These are phyloP conservation scores for Athalia rosae DNA, from an alignment of 2,888 invertebrate species.

Conservation along the genomic window DNA sequence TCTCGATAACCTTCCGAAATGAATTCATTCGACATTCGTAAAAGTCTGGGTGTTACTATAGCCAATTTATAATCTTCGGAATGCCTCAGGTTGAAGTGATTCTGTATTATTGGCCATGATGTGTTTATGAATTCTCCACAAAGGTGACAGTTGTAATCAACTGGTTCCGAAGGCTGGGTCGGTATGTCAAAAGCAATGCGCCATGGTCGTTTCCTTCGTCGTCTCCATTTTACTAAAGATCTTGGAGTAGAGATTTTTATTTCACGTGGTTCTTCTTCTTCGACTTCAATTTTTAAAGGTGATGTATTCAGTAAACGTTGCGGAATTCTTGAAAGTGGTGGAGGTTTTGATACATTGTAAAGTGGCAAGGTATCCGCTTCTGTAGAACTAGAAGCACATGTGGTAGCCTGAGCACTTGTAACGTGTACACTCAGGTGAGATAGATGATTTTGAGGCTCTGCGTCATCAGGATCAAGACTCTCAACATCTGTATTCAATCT, in stretches of 20 bases:
- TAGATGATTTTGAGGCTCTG: not conserved
- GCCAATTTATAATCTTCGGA: constrained; percentile 58
- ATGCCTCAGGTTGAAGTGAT: constrained; percentile 63
- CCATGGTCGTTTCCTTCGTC: constrained; percentile 49
- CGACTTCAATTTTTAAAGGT: not conserved
- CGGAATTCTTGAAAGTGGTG: constrained; percentile 56
- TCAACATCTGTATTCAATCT: not conserved
- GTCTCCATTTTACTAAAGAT: constrained; percentile 24
- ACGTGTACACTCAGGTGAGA: not conserved
- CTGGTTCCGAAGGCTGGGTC: constrained; percentile 31
- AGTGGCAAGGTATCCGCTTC: not conserved
- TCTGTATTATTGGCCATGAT: constrained; percentile 58
- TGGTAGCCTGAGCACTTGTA: not conserved
- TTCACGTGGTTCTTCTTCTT: not conserved
- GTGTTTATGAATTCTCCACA: constrained; percentile 66
- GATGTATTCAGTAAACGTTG: constrained; percentile 45
- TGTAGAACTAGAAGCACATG: not conserved
- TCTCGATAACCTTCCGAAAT: constrained; percentile 54
- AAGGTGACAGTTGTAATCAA: constrained; percentile 65
- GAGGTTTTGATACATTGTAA: constrained; percentile 45
- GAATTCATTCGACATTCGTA: constrained; percentile 54
- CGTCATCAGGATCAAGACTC: not conserved
- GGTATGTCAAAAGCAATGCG: constrained; percentile 64
- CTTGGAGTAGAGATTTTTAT: constrained; percentile 4
- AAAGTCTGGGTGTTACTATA: constrained; percentile 53